Evolutionary conservation across 1,140 invertebrate species (phyloP), one percentile per base, ranked within the genome.

Genomic region (Apis florea): DNA sequence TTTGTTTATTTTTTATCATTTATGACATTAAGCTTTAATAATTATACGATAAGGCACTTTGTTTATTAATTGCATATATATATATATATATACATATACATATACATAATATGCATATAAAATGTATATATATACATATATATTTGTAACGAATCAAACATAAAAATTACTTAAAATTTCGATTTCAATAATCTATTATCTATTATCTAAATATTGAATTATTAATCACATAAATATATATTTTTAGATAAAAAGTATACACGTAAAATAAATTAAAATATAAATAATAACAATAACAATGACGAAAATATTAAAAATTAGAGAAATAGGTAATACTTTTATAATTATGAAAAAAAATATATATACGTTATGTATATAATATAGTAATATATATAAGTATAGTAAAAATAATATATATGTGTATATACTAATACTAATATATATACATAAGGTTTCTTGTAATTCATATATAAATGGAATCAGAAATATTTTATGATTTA

Each of bases 11-110:
- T 54, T 61, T 13, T 59, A 61, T 61, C 13, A 51, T 26, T 56
- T 73, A 49, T 74, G 51, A 80, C 13, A 12, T 56, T 66, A 24
- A 49, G 79, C 79, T 74, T 75, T 81, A 21, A 2, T 49, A 10
- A 5, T 49, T 47, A 67, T 11, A 17, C 49, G 13, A 31, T 47
- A 58, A 68, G 2, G 19, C 79, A 81, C 71, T 19, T 58, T 75
- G 19, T 31, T 24, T 63, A 63, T 15, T 9, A 9, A 10, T 17
- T 40, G 31, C 31, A 54, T 17, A 54, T 56, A 17, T 13, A 9
- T n/a, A 47, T 58, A 58, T 51, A 54, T 11, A 21, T 24, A 13
- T 17, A 19, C 8, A 49, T 17, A 31, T 1, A 31, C 9, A 17
- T 21, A 40, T 40, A 9, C 17, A 58, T n/a, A 59, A 11, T 21